phyloP scores from a whole-genome alignment of 2,113 vertebrate genomes.

The Symphodus melops region DNA sequence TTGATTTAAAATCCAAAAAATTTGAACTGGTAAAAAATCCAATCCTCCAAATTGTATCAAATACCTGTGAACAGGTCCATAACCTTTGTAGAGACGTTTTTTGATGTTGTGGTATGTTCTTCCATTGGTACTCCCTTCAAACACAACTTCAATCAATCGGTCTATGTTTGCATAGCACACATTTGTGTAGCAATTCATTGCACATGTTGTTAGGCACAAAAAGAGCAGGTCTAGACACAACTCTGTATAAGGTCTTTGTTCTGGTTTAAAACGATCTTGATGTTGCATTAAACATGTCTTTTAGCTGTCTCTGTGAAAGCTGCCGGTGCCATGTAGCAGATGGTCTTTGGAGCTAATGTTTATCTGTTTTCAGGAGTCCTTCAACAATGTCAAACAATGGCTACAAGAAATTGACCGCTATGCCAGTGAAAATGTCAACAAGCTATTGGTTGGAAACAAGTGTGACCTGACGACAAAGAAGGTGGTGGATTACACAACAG shows the following conservation, averaged over 20 bases:
- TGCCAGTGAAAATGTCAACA: constrained; percentile 99
- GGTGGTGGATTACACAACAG: constrained; percentile 99
- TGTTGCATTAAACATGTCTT: background rate
- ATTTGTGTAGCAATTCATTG: too few species aligned
- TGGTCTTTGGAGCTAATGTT: background rate
- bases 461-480: constrained; percentile 99
- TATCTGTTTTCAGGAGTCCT: constrained; percentile 88
- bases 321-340: background rate
- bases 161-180: too few species aligned
- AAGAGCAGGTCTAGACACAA: too few species aligned
- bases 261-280: background rate
- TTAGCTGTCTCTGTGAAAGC: background rate
- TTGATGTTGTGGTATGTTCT: background rate
- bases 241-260: too few species aligned
- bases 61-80: too few species aligned
- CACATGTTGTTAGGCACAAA: too few species aligned
- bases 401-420: constrained; percentile 99
- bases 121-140: background rate
- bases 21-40: too few species aligned
- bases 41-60: too few species aligned
- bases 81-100: background rate
- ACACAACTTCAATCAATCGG: too few species aligned
- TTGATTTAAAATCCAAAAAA: background rate
- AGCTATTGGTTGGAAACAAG: constrained; percentile 99
- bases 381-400: constrained; percentile 99